Percentiles rank a stretch among this genome's conserved stretches.
phyloP scores from a whole-genome alignment of 1,140 invertebrate genomes.

The Aphelinus certus region DNA sequence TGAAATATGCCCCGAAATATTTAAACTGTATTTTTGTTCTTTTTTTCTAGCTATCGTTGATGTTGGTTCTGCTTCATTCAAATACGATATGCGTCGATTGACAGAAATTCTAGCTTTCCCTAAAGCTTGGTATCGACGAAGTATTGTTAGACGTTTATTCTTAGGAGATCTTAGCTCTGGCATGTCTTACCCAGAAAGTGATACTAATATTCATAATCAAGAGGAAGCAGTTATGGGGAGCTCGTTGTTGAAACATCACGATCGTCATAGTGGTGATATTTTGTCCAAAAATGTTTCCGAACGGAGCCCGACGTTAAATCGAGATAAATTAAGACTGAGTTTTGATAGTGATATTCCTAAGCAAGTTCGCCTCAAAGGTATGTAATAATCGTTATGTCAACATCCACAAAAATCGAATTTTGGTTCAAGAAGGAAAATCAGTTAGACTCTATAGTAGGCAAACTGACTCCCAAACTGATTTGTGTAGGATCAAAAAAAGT shows the following conservation, averaged over 20 bases:
- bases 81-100: constrained; percentile 98
- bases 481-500: too few species aligned
- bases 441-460: too few species aligned
- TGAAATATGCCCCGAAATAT: too few species aligned
- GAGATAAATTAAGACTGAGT: constrained; percentile 68
- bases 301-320: constrained; percentile 62
- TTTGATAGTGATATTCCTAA: constrained; percentile 65
- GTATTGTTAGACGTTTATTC: constrained; percentile 91
- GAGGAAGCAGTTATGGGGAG: constrained; percentile 61
- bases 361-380: constrained; percentile 66
- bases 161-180: constrained; percentile 84
- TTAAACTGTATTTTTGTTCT: constrained; percentile 25
- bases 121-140: constrained; percentile 96
- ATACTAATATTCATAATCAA: constrained; percentile 55
- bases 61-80: constrained; percentile 97
- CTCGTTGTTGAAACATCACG: constrained; percentile 58
- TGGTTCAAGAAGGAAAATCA: too few species aligned
- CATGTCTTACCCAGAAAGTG: constrained; percentile 66
- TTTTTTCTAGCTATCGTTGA: constrained; percentile 85
- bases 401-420: too few species aligned
- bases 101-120: constrained; percentile 98
- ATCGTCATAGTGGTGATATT: constrained; percentile 51
- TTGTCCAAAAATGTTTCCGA: constrained; percentile 62
- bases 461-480: too few species aligned
- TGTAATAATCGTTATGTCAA: too few species aligned